Conservation (phyloP, 2,888 invertebrate genomes). For the Hydraecia micacea region DNA sequence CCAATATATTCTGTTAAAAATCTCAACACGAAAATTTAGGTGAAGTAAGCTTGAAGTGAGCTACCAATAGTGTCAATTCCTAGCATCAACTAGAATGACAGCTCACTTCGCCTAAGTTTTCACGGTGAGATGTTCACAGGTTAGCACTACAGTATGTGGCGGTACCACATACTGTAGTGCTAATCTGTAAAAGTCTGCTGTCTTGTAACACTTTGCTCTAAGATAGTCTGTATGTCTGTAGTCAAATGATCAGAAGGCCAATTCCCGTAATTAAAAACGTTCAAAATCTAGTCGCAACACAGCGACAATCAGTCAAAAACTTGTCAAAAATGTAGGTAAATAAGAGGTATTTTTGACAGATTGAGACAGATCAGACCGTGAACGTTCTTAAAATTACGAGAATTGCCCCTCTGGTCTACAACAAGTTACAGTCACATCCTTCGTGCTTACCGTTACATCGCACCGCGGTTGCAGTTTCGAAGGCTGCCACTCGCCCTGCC, state of each 20-base stretch:
- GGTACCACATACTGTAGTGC: too few species aligned
- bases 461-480: conserved; percentile 80
- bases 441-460: conserved; percentile 76
- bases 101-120: not conserved
- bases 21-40: not conserved
- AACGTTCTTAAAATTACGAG: too few species aligned
- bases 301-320: too few species aligned
- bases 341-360: too few species aligned
- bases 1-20: not conserved
- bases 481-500: conserved; percentile 76
- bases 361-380: too few species aligned
- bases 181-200: too few species aligned
- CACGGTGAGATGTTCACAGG: not conserved
- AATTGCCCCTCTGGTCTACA: not conserved
- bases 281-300: too few species aligned
- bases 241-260: not conserved
- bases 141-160: not conserved
- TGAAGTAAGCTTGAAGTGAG: not conserved
- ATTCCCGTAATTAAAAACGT: too few species aligned
- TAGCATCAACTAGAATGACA: not conserved
- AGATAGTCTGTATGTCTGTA: not conserved
- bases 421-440: not conserved
- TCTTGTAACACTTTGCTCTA: not conserved
- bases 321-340: too few species aligned
- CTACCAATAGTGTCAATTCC: not conserved